Conservation (phyloP, 2,113 vertebrate species). For the Rhizomys pruinosus region DNA sequence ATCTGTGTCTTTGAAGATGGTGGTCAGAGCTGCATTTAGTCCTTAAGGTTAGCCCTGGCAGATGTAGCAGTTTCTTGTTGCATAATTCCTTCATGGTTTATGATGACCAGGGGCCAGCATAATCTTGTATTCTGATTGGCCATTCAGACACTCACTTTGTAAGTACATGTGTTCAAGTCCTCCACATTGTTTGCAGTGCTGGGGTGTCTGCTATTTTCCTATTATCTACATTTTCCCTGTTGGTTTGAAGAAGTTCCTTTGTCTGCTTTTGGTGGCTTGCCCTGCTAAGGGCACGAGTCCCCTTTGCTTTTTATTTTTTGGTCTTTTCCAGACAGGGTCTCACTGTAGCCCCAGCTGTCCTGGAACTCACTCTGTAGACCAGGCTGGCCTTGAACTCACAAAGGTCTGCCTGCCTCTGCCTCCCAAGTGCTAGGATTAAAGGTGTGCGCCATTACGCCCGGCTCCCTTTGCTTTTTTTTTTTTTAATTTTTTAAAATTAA, state of each 20-base stretch:
- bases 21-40: fast-evolving
- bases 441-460: too few relatives aligned
- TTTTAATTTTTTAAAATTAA: too few relatives aligned
- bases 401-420: too few relatives aligned
- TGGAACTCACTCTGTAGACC: too few relatives aligned
- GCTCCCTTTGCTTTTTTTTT: too few relatives aligned
- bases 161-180: background rate
- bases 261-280: background rate
- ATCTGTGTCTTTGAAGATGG: too few relatives aligned
- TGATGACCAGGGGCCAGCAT: fast-evolving
- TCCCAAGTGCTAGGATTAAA: too few relatives aligned
- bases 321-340: too few relatives aligned
- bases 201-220: background rate
- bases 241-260: background rate
- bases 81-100: fast-evolving
- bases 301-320: background rate
- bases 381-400: too few relatives aligned
- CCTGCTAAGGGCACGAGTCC: background rate
- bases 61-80: fast-evolving
- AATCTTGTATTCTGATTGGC: background rate
- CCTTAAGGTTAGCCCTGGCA: background rate
- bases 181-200: background rate
- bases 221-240: background rate
- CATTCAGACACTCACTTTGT: background rate
- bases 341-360: too few relatives aligned